These are phyloP conservation scores for Apodemus speciosus DNA, from an alignment of 2,113 vertebrate genomes.

Conservation along the genomic window DNA sequence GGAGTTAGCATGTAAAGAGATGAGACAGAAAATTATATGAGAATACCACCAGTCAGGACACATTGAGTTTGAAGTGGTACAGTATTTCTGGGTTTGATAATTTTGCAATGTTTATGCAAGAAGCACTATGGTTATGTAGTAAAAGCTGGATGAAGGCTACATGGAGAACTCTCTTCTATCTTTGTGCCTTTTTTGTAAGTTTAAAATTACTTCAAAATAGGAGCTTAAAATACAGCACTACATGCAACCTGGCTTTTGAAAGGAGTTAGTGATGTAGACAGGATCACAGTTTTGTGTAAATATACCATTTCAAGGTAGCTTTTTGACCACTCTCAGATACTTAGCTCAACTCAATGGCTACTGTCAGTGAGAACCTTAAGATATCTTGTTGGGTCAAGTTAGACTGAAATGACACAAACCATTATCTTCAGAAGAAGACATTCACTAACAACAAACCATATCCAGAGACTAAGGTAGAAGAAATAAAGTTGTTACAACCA, in stretches of 20 bases:
- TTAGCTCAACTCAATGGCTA: background rate
- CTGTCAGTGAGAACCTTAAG: background rate
- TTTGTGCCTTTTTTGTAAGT: slow-evolving; percentile 31
- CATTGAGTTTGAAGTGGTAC: background rate
- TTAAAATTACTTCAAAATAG: slow-evolving; percentile 41
- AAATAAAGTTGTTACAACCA: background rate
- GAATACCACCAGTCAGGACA: no score
- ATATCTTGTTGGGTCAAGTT: background rate
- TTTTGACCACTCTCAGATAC: background rate
- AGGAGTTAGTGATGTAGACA: background rate
- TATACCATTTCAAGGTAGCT: background rate
- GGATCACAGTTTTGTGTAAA: background rate
- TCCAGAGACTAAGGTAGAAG: background rate
- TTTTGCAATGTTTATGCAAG: background rate
- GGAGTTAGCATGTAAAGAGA: background rate
- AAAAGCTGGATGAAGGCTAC: background rate
- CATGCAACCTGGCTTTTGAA: background rate
- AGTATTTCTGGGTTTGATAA: background rate
- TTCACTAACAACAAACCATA: background rate
- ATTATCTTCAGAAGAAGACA: slow-evolving; percentile 4
- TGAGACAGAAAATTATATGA: background rate
- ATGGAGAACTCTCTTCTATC: background rate
- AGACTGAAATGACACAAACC: background rate
- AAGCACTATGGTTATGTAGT: background rate
- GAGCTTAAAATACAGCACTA: background rate